Evolutionary conservation across 1,140 invertebrate genomes (phyloP).

Genomic region (Drosophila watanabei): DNA sequence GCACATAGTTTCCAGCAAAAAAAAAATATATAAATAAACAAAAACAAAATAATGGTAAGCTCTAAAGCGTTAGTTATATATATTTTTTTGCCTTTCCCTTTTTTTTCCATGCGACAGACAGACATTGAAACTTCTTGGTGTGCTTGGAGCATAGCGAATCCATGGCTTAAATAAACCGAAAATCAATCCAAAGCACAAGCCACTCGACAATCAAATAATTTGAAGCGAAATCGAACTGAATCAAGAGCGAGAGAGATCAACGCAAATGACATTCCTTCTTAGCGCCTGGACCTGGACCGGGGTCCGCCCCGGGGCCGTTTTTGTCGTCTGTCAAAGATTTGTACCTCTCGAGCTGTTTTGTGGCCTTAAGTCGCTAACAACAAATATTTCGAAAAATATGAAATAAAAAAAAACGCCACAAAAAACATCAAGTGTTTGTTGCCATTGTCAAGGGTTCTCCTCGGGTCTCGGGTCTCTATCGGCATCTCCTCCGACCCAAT

Average conservation of each 20-base stretch:
- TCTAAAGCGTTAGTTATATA: constrained; percentile 61
- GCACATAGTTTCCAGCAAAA: constrained; percentile 51
- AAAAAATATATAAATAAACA: constrained; percentile 18
- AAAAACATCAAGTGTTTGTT: constrained; percentile 81
- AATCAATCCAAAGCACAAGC: constrained; percentile 25
- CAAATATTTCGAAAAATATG: constrained; percentile 40
- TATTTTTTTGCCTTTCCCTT: constrained; percentile 76
- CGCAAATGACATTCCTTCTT: constrained; percentile 72
- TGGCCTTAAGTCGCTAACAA: constrained; percentile 76
- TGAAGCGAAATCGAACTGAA: constrained; percentile 55
- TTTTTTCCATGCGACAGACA: constrained; percentile 62
- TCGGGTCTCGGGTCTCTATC: constrained; percentile 29
- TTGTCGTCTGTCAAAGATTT: constrained; percentile 73
- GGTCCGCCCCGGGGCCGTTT: constrained; percentile 50
- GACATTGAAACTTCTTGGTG: constrained; percentile 69
- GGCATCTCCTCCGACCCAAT: constrained; percentile 30
- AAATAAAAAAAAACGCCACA: constrained; percentile 52
- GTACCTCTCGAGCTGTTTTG: constrained; percentile 58
- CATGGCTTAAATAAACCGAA: constrained; percentile 27
- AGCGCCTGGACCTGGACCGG: constrained; percentile 55
- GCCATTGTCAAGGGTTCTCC: constrained; percentile 53
- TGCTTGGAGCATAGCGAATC: constrained; percentile 61
- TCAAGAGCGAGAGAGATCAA: constrained; percentile 30
- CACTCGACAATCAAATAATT: constrained; percentile 77
- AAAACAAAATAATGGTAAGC: constrained; percentile 38